Evolutionary conservation across 2,797 vertebrate species (phyloP).

Genomic region (Prionace glauca): DNA sequence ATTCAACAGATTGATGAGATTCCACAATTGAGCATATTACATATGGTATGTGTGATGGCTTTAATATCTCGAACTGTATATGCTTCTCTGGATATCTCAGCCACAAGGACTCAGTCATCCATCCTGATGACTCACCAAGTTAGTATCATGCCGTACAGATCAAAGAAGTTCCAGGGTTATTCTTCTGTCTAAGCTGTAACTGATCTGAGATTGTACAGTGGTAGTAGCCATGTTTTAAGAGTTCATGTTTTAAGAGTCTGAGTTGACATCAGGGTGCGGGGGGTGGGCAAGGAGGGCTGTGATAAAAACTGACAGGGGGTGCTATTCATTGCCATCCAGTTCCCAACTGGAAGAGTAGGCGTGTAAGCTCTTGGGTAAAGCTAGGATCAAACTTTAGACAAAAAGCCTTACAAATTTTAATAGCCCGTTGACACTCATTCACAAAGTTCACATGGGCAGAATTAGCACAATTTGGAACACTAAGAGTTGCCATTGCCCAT

Average conservation of each 20-base stretch:
- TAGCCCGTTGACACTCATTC: neutral
- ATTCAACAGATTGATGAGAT: neutral
- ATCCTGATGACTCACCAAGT: neutral
- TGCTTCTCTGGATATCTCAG: neutral
- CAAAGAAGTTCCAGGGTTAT: neutral
- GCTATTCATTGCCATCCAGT: too few species aligned
- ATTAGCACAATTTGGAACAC: neutral
- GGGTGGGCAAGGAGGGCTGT: too few species aligned
- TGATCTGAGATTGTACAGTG: neutral
- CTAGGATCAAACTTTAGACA: neutral
- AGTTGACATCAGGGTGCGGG: rapidly evolving
- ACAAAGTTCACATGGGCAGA: neutral
- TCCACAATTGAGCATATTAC: neutral
- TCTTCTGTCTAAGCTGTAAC: neutral
- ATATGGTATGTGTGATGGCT: neutral
- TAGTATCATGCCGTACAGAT: neutral
- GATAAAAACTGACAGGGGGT: neutral
- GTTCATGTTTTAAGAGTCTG: neutral
- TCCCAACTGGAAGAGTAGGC: too few species aligned
- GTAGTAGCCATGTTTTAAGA: neutral
- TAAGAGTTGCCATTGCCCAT: neutral
- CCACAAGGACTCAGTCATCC: neutral
- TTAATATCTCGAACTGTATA: neutral
- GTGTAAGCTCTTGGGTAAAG: neutral
- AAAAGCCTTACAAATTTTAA: neutral